A percentile compares a stretch with the other conserved stretches of the same genome.
Evolutionary conservation across 1,140 invertebrate genomes (phyloP).

Genomic region (Apolygus lucorum): DNA sequence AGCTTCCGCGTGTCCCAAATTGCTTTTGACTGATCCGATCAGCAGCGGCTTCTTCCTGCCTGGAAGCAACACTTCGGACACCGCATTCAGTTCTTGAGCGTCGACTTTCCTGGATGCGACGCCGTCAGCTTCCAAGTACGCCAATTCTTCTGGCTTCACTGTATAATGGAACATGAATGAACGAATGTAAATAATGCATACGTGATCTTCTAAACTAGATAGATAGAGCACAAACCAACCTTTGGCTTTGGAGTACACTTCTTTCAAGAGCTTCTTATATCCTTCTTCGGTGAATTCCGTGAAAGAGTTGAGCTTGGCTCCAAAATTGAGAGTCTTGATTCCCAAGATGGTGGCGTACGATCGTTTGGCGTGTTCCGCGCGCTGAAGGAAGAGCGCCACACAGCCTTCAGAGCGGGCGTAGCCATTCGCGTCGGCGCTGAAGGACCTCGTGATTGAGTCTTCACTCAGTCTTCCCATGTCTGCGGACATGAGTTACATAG

Average conservation of each 20-base stretch:
- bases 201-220: too few relatives aligned
- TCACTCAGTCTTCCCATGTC: not conserved
- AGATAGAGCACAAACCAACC: too few relatives aligned
- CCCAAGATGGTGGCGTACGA: slow-evolving; percentile 9
- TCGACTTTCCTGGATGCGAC: slow-evolving; percentile 30
- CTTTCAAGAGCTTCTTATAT: not conserved
- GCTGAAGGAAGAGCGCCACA: slow-evolving; percentile 50
- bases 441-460: slow-evolving; percentile 17
- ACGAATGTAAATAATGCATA: too few relatives aligned
- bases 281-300: slow-evolving; percentile 3
- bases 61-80: slow-evolving; percentile 30
- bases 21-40: slow-evolving; percentile 67
- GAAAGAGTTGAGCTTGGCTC: not conserved
- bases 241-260: not conserved
- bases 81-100: slow-evolving; percentile 30
- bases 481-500: too few relatives aligned
- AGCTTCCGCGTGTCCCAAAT: slow-evolving; percentile 66
- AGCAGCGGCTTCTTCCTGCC: slow-evolving; percentile 46
- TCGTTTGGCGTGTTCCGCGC: slow-evolving; percentile 40
- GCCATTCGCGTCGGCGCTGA: slow-evolving; percentile 29
- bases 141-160: not conserved
- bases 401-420: slow-evolving; percentile 31
- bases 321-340: not conserved
- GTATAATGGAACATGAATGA: too few relatives aligned
- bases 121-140: slow-evolving; percentile 1